Evolutionary conservation across 2,797 vertebrate species (phyloP).

Genomic region (Hippocampus kuda): DNA sequence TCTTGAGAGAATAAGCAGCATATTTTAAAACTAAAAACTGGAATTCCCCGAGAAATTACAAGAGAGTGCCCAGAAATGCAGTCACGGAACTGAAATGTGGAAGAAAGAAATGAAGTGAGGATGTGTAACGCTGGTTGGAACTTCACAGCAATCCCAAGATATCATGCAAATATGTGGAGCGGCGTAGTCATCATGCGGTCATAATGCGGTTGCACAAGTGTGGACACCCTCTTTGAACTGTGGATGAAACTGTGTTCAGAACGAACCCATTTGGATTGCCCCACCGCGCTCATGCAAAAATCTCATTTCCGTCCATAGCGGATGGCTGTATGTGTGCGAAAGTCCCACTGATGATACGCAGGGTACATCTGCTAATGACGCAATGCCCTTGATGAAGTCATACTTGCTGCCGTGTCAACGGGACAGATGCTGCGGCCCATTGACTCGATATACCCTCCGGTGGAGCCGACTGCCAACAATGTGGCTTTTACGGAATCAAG

Average conservation of each 20-base stretch:
- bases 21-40: not conserved
- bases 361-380: conserved; percentile 19
- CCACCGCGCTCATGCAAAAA: not conserved
- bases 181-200: not conserved
- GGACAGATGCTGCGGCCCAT: conserved; percentile 48
- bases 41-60: conserved; percentile 4
- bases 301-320: not conserved
- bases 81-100: not conserved
- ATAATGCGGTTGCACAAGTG: too few species aligned
- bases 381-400: conserved; percentile 47
- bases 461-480: conserved; percentile 43
- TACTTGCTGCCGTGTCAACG: conserved; percentile 45
- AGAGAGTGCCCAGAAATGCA: not conserved
- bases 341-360: not conserved
- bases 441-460: conserved; percentile 31
- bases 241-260: too few species aligned
- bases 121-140: not conserved
- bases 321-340: not conserved
- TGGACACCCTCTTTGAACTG: too few species aligned
- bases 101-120: not conserved
- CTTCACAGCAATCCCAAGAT: conserved; percentile 2
- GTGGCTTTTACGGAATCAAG: conserved; percentile 44
- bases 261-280: too few species aligned
- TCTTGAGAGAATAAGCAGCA: conserved; percentile 12
- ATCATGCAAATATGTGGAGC: not conserved